phyloP scores from a whole-genome alignment of 1,140 invertebrate genomes.

The Aphaenogaster ashmeadi region DNA sequence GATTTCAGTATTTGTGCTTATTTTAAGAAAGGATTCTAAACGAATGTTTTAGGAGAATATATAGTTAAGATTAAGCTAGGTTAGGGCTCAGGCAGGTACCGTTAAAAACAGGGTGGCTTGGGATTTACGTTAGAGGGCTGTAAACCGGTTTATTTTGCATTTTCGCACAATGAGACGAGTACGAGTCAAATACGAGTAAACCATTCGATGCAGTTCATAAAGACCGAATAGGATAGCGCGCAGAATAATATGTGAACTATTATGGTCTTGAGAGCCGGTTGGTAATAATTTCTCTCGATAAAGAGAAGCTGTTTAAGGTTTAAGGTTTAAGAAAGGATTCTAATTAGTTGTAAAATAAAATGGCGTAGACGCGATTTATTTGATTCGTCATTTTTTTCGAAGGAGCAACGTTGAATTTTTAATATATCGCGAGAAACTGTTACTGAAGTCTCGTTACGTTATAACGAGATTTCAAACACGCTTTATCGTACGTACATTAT shows the following conservation, averaged over 20 bases:
- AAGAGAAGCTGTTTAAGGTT: neutral
- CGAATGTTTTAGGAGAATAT: neutral
- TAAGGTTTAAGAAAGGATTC: neutral
- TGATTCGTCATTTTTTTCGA: neutral
- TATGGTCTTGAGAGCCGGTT: neutral
- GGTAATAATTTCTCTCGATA: neutral
- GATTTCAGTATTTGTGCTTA: neutral
- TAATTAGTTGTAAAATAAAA: neutral
- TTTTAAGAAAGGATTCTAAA: neutral
- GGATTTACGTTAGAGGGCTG: neutral
- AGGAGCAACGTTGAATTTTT: neutral
- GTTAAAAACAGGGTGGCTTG: neutral
- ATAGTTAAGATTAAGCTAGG: slow-evolving; percentile 41
- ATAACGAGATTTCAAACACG: neutral
- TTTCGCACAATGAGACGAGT: slow-evolving; percentile 2
- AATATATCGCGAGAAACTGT: neutral
- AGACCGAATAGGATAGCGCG: neutral
- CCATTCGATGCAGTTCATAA: slow-evolving; percentile 19
- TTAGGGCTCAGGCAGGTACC: slow-evolving; percentile 7
- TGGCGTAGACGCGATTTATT: neutral
- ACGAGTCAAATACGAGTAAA: slow-evolving; percentile 25
- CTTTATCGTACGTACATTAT: slow-evolving; percentile 3
- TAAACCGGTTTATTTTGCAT: slow-evolving; percentile 22
- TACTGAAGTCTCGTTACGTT: neutral
- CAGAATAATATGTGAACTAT: neutral